Conservation (phyloP, 2,888 invertebrate genomes). For the Trachelus stipa region DNA sequence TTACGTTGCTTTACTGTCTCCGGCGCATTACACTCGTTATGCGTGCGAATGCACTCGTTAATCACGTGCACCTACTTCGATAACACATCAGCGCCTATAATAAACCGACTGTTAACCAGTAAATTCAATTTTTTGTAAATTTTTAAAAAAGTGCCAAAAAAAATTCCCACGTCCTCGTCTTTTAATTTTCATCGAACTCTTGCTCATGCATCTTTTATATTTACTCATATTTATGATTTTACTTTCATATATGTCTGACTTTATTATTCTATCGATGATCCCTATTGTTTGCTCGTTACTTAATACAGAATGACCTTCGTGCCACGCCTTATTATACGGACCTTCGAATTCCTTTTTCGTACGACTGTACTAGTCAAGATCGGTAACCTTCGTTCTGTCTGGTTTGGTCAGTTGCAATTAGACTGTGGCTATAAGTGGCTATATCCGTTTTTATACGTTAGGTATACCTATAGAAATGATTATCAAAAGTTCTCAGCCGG, state of each 20-base stretch:
- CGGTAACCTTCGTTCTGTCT: not conserved
- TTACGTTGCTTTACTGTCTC: not conserved
- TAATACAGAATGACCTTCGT: not conserved
- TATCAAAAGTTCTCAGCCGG: not conserved
- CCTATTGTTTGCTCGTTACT: not conserved
- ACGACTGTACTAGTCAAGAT: not conserved
- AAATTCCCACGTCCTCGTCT: not conserved
- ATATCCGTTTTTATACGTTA: not conserved
- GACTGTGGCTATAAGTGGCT: not conserved
- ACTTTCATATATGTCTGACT: not conserved
- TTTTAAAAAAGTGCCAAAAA: not conserved
- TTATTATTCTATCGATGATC: not conserved
- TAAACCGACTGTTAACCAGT: not conserved
- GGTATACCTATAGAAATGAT: not conserved
- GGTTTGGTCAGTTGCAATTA: not conserved
- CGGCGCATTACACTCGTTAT: not conserved
- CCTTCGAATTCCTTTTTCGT: not conserved
- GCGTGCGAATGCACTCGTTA: not conserved
- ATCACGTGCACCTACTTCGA: not conserved
- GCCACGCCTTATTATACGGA: not conserved
- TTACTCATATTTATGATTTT: not conserved
- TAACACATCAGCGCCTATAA: not conserved
- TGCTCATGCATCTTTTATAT: not conserved
- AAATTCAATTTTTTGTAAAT: conserved; percentile 4
- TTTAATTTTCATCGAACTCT: not conserved